Conservation (phyloP, 2,888 invertebrate genomes). For the Brachylomia viminalis region DNA sequence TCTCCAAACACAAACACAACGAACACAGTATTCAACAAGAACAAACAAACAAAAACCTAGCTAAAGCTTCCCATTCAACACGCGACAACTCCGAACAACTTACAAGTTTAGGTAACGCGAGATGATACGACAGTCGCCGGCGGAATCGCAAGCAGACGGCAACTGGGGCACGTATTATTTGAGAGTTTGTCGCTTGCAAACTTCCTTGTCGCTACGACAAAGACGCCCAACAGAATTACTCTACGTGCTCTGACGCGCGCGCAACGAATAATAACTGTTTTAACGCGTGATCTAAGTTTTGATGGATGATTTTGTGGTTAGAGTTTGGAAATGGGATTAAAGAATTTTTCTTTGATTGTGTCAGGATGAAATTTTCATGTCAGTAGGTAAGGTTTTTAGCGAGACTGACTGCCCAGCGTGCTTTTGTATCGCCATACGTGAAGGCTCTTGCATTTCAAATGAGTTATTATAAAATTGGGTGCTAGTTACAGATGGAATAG, state of each 20-base stretch:
- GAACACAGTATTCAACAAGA: slow-evolving; percentile 32
- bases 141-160: slow-evolving; percentile 69
- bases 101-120: slow-evolving; percentile 71
- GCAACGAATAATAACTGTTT: slow-evolving; percentile 62
- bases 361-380: background rate
- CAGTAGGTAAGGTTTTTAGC: background rate
- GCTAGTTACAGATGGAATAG: background rate
- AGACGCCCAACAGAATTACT: slow-evolving; percentile 72
- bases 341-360: background rate
- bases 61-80: slow-evolving; percentile 59
- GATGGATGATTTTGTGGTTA: slow-evolving; percentile 40
- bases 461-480: background rate
- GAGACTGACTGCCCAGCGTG: background rate
- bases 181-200: slow-evolving; percentile 72
- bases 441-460: background rate
- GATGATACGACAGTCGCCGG: slow-evolving; percentile 69
- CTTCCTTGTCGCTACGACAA: slow-evolving; percentile 69
- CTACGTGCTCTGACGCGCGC: slow-evolving; percentile 69
- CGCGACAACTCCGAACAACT: slow-evolving; percentile 62
- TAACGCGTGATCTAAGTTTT: slow-evolving; percentile 59
- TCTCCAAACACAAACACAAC: slow-evolving; percentile 18
- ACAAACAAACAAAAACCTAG: slow-evolving; percentile 53
- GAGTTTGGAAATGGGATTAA: background rate
- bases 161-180: slow-evolving; percentile 73
- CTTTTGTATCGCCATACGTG: background rate